phyloP scores from a whole-genome alignment of 2,113 vertebrate species.

The Rostratula benghalensis region DNA sequence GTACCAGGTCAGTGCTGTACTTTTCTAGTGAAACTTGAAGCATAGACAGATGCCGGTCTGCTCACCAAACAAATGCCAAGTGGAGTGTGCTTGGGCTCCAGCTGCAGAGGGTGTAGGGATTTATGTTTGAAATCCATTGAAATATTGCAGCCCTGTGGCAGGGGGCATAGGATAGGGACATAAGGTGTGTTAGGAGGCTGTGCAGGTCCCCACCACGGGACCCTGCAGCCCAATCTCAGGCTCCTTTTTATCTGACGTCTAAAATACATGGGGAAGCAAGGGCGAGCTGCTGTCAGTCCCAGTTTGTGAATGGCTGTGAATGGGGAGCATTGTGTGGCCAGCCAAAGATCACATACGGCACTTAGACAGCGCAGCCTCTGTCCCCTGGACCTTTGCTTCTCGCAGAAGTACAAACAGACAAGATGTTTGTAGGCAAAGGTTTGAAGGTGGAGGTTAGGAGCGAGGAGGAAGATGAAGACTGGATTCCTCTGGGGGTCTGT shows the following conservation, averaged over 20 bases:
- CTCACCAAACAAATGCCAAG: neutral
- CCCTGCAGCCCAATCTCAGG: neutral
- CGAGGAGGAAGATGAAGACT: neutral
- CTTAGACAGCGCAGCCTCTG: slow-evolving; percentile 17
- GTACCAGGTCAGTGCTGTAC: neutral
- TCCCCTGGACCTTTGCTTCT: neutral
- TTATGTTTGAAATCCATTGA: neutral
- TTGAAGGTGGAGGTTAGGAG: neutral
- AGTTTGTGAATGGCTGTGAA: slow-evolving; percentile 28
- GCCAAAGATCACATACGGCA: slow-evolving; percentile 13
- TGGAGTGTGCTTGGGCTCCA: neutral
- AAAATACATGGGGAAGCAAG: rapidly evolving
- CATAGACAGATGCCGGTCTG: neutral
- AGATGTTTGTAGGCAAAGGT: neutral
- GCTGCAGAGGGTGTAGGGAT: neutral
- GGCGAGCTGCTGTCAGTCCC: neutral
- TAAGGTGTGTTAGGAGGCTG: neutral
- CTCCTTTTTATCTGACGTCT: neutral
- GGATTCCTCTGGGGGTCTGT: neutral
- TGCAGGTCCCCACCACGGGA: neutral
- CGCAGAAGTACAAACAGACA: neutral
- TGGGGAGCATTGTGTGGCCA: neutral
- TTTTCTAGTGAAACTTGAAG: neutral
- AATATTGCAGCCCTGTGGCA: neutral
- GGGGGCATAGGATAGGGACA: neutral